A percentile compares a stretch with the other conserved stretches of the same genome.
phyloP scores from a whole-genome alignment of 2,113 vertebrate genomes.

The Gallinago paraguaiae region DNA sequence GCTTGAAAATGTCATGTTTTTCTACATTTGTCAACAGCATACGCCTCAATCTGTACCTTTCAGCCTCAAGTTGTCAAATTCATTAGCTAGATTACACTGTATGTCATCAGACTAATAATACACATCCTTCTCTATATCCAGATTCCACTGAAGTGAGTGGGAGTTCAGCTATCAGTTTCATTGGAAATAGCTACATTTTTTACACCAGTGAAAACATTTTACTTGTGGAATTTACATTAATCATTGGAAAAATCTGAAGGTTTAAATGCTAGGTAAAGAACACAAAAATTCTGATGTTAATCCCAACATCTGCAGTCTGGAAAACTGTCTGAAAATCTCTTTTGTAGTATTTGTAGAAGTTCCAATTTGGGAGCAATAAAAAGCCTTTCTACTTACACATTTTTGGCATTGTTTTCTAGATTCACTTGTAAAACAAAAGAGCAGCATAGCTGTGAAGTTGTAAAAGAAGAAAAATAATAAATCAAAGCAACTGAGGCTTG shows the following conservation, averaged over 20 bases:
- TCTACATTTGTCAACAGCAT: not conserved
- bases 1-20: not conserved
- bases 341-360: not conserved
- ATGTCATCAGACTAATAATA: not conserved
- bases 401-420: not conserved
- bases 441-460: not conserved
- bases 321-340: not conserved
- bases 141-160: not conserved
- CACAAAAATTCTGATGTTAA: not conserved
- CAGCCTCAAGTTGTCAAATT: constrained; percentile 29
- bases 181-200: not conserved
- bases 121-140: not conserved
- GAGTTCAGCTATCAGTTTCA: not conserved
- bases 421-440: not conserved
- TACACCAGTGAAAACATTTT: not conserved
- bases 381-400: not conserved
- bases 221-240: not conserved
- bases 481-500: not conserved
- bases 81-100: constrained; percentile 25
- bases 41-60: not conserved
- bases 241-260: not conserved
- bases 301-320: not conserved
- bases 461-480: not conserved
- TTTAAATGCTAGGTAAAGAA: not conserved
- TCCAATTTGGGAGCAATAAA: not conserved